Conservation (phyloP, 2,888 invertebrate genomes). For the Neoitamus cyanurus region DNA sequence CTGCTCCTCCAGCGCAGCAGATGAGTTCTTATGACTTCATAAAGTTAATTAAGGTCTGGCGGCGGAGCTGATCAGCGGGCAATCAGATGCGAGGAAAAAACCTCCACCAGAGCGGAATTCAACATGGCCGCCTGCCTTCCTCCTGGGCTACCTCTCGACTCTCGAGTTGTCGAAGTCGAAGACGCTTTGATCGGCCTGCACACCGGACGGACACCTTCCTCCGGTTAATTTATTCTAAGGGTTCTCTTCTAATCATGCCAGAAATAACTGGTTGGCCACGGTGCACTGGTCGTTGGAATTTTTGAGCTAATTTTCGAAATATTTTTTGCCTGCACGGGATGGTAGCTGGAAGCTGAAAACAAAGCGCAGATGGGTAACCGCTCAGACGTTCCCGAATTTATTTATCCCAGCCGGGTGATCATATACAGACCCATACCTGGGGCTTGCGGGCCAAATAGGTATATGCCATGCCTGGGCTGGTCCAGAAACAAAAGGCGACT, state of each 20-base stretch:
- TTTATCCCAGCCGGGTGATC: neutral
- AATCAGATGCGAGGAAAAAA: slow-evolving; percentile 31
- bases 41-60: slow-evolving; percentile 35
- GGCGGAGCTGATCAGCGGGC: slow-evolving; percentile 11
- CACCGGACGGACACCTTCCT: slow-evolving; percentile 36
- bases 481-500: slow-evolving; percentile 30
- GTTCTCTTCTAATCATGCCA: slow-evolving; percentile 27
- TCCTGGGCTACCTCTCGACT: neutral
- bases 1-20: neutral
- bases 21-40: slow-evolving; percentile 45
- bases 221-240: slow-evolving; percentile 36
- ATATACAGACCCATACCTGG: neutral
- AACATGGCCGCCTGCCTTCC: slow-evolving; percentile 18
- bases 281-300: slow-evolving; percentile 15
- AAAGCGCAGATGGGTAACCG: slow-evolving; percentile 34
- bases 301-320: slow-evolving; percentile 34
- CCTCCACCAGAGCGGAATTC: slow-evolving; percentile 17
- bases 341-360: neutral
- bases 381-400: neutral
- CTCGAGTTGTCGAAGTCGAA: neutral
- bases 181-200: neutral
- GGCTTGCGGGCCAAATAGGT: neutral
- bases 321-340: neutral
- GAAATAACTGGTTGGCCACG: slow-evolving; percentile 41
- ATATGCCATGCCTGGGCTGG: neutral